Percentiles rank a stretch among this genome's conserved stretches.
phyloP scores from a whole-genome alignment of 2,888 invertebrate species.

The Thymelicus acteon region DNA sequence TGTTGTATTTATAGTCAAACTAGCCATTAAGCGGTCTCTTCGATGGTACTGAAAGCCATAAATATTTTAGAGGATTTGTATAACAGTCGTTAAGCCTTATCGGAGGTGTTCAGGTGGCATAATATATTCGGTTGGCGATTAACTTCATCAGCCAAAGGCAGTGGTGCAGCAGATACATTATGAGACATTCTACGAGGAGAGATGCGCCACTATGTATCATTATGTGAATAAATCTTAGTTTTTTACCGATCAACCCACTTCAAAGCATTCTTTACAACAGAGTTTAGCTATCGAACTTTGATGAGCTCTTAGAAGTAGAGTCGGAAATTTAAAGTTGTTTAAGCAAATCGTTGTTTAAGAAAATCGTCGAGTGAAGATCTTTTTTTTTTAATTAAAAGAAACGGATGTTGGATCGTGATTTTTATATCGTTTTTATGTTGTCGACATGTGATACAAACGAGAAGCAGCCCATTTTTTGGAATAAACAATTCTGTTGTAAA shows the following conservation, averaged over 20 bases:
- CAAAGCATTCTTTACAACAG: background rate
- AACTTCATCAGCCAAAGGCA: too few relatives aligned
- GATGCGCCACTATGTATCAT: too few relatives aligned
- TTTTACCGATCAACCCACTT: background rate
- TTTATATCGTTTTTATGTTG: too few relatives aligned
- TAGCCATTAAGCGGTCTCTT: too few relatives aligned
- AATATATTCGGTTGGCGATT: background rate
- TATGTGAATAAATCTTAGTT: too few relatives aligned
- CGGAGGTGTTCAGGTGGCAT: background rate
- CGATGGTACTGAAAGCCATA: background rate
- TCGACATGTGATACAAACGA: too few relatives aligned
- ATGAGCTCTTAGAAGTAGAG: background rate
- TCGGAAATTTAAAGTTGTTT: background rate
- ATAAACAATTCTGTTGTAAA: too few relatives aligned
- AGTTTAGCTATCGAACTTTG: background rate
- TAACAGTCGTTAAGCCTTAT: background rate
- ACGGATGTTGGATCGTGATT: too few relatives aligned
- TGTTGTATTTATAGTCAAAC: background rate
- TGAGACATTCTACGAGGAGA: too few relatives aligned
- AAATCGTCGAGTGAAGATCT: background rate
- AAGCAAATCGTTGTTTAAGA: too few relatives aligned
- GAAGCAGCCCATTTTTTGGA: too few relatives aligned
- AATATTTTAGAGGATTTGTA: background rate
- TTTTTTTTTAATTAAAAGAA: background rate
- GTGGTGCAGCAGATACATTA: too few relatives aligned